Evolutionary conservation across 2,797 vertebrate genomes (phyloP), one percentile per base, ranked within the genome.

Genomic region (Leucoraja ocellata): DNA sequence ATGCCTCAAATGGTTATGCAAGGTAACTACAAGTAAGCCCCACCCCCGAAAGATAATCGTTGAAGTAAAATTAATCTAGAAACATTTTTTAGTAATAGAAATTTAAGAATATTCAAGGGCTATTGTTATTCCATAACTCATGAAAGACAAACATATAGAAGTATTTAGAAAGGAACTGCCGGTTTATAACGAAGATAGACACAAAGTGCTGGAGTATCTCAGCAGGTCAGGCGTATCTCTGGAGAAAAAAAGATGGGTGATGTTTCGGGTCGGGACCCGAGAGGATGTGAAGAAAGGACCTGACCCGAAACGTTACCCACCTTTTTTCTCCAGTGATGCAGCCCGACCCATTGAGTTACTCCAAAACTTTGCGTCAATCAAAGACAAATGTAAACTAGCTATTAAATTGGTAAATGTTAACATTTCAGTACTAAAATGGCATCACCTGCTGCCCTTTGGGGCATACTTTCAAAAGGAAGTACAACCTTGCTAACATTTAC

Each of bases 371-470:
- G 39, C 2, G 39, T 46, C 39, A 46, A 46, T 46, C 39, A 46
- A 46, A 46, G 39, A 16, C 36, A 76, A 74, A 74, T 28, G 10
- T 92, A 92, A 92, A 92, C 0, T 54, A 92, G 6, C 23, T 91
- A 25, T 11, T 91, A 91, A 73, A 91, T 91, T 91, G 71, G 90
- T 91, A 91, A 91, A 74, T 71, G 18, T 39, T 46, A 46, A 46
- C 39, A 23, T 73, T 73, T 46, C 90, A 92, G 39, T 92, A 76
- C 46, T 73, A 76, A 73, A 91, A 73, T 91, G 32, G 16, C 32
- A 25, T 91, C 68, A 5, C 23, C 25, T 74, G 36, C 10, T 91
- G 39, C 21, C 28, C 39, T 74, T 63, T 74, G 36, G 36, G 74
- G 39, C 46, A 68, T 54, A 74, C 25, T 10, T 71, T 91, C 25